phyloP scores from a whole-genome alignment of 1,140 invertebrate genomes.

The Aricia agestis region DNA sequence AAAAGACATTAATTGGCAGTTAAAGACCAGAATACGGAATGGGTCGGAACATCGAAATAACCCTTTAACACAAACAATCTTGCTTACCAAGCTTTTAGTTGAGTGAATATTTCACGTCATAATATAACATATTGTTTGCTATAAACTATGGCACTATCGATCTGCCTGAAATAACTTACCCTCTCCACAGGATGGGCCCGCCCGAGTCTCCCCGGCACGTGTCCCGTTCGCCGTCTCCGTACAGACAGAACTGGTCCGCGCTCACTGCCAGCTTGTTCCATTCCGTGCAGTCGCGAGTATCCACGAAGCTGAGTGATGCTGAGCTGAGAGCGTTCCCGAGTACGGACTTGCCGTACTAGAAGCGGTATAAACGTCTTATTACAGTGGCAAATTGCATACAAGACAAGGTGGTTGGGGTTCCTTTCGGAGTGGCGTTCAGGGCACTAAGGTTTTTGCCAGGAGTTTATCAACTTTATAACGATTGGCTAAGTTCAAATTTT shows the following conservation, averaged over 20 bases:
- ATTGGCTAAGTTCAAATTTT: too few species aligned
- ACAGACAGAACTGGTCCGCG: slow-evolving; percentile 52
- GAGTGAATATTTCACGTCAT: too few species aligned
- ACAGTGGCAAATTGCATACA: not conserved
- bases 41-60: too few species aligned
- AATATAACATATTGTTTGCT: not conserved
- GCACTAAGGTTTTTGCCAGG: too few species aligned
- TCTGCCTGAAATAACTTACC: slow-evolving; percentile 24
- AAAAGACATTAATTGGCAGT: too few species aligned
- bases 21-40: too few species aligned
- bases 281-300: slow-evolving; percentile 30
- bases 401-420: too few species aligned
- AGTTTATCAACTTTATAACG: too few species aligned
- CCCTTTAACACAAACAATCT: too few species aligned
- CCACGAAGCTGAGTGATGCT: slow-evolving; percentile 32
- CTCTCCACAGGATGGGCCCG: slow-evolving; percentile 43
- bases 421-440: too few species aligned
- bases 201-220: slow-evolving; percentile 54
- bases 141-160: not conserved
- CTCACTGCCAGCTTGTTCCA: slow-evolving; percentile 30
- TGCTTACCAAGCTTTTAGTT: too few species aligned
- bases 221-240: slow-evolving; percentile 39
- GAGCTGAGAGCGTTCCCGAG: slow-evolving; percentile 28
- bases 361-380: not conserved
- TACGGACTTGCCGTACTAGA: slow-evolving; percentile 38